Evolutionary conservation across 2,113 vertebrate genomes (phyloP), one percentile per base, ranked within the genome.

Genomic region (Rhea americana): DNA sequence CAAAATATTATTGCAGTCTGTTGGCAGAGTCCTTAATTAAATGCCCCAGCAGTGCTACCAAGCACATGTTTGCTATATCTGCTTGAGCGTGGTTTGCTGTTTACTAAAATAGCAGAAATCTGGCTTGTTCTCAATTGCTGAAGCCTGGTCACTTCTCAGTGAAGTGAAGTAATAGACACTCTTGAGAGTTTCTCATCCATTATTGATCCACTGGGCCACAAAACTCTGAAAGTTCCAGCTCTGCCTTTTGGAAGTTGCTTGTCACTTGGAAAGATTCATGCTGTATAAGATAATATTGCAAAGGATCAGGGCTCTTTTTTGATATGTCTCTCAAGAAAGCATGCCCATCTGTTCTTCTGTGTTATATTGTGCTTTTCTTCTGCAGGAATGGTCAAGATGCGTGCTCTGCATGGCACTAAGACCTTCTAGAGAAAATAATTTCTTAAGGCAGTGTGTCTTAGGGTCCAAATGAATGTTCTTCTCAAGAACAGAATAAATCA

Each of bases 301-400:
- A 25, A 89, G 62, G n/a, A 32, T 7, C 2, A 1, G n/a, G 21
- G 21, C 48, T 79, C 18, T 26, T 71, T 68, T 92, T 45, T 71
- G 11, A 11, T 4, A 2, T 14, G n/a, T 14, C 30, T 88, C 41
- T 78, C 32, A 48, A 62, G 45, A 56, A 83, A 62, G n/a, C 48
- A 47, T 48, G 2, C 74, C 56, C n/a, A 5, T 7, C 13, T 58
- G 19, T 21, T 37, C 2, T 1, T 1, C 5, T 26, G 45, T 0
- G 0, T 82, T 90, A 51, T 12, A 22, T n/a, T 56, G 16, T 24
- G 3, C 6, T 80, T 79, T 76, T 39, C 19, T 91, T 26, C 76
- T 35, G 26, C 21, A 35, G 13, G 30, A 39, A 37, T 85, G 32
- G 25, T 35, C 26, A 81, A 30, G 76, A 66, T 32, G 30, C 8